phyloP scores from a whole-genome alignment of 2,797 vertebrate genomes.

The Masticophis lateralis region DNA sequence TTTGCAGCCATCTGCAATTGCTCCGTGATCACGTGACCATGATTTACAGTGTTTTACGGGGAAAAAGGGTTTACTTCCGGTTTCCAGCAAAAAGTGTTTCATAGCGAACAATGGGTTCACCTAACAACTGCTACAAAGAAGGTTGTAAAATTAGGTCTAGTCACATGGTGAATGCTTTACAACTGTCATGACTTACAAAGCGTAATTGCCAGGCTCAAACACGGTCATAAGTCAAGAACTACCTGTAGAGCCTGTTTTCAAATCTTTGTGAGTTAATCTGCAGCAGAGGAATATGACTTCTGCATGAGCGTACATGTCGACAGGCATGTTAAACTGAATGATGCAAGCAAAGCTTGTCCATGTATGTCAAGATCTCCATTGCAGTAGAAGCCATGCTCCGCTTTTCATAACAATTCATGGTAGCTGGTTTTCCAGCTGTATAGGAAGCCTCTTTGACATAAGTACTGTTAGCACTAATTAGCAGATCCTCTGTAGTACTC shows the following conservation, averaged over 20 bases:
- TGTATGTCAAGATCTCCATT: neutral
- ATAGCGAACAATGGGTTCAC: neutral
- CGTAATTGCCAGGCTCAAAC: neutral
- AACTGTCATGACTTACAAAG: neutral
- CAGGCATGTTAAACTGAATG: neutral
- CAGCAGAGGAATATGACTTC: neutral
- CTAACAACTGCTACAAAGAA: neutral
- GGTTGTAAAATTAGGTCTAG: neutral
- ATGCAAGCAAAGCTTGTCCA: neutral
- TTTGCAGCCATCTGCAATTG: neutral
- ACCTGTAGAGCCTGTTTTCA: neutral
- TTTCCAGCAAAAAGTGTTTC: neutral
- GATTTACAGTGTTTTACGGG: neutral
- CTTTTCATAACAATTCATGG: neutral
- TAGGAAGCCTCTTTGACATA: neutral
- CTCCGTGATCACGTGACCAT: neutral
- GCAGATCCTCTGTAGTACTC: neutral
- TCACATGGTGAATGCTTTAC: neutral
- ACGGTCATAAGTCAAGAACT: neutral
- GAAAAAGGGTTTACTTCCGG: neutral
- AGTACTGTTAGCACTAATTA: neutral
- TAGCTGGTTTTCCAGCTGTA: neutral
- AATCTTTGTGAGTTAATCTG: neutral
- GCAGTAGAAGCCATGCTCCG: neutral
- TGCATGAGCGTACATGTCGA: neutral